Evolutionary conservation across 2,113 vertebrate genomes (phyloP), one percentile per base, ranked within the genome.

Genomic region (Microtus oregoni): DNA sequence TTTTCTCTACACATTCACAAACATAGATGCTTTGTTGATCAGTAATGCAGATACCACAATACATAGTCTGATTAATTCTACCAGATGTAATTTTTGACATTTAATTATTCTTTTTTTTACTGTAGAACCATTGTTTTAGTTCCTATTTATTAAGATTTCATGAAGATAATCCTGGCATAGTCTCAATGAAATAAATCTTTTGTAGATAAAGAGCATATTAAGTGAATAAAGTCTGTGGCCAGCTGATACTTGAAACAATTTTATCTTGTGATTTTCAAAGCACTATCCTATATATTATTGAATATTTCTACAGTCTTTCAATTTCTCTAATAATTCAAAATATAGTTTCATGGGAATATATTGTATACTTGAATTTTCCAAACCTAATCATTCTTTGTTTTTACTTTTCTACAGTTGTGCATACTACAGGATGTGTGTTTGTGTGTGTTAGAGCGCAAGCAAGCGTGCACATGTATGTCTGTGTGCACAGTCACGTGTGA

Each of bases 21-120:
- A 92, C 63, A 95, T 38, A 78, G 41, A 63, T n/a, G 67, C 61
- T 87, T 88, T 91, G 5, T 89, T 83, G 55, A 92, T 68, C 78
- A 63, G 91, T 19, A 82, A 75, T 68, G 13, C 13, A 75, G 26
- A 82, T 8, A 63, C 11, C 7, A 41, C 38, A 72, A 93, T 65
- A 79, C 50, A 77, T 52, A 35, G 2, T 86, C 65, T 83, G 26
- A 72, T 90, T 86, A 61, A 26, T 82, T 50, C n/a, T 65, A 77
- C 1, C 55, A 87, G 77, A 70, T 30, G 87, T 17, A 81, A 65
- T 52, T 50, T 86, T 63, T 83, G 87, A 67, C 3, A 17, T 88
- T 88, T 32, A 79, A 47, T 89, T 76, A 75, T 38, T n/a, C 32
- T 73, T 58, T 41, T 55, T 70, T 70, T 15, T 58, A 63, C 4